Evolutionary conservation across 2,797 vertebrate genomes (phyloP), one percentile per base, ranked within the genome.

Genomic region (Percopsis omiscomaycus): DNA sequence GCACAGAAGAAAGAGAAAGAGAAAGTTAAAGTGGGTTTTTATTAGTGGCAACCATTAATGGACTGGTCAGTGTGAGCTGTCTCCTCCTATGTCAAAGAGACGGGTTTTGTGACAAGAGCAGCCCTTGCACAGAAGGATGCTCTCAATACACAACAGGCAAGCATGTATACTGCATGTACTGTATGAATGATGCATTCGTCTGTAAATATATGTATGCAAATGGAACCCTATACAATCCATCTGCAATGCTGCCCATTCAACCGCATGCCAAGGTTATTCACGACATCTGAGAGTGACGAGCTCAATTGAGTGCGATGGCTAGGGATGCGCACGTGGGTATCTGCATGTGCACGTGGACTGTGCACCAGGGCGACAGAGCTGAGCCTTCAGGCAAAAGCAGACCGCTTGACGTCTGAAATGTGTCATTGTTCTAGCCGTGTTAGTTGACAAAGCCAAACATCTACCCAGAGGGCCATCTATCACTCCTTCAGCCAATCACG

Each of bases 341-440:
- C 8, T 14, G 57, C 47, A n/a, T 10, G 9, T 37, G 37, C 37
- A 37, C 37, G 37, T 37, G 37, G 4, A 37, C 37, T 9, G 37
- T 37, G 37, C 37, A 9, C 37, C 37, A 37, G 6, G 37, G 37
- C 1, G 37, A 37, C 37, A 37, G 37, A 37, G 5, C 37, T 37
- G 37, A 9, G 37, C 37, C 5, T 37, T 37, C 37, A 9, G 37
- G 37, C 9, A 37, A 44, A 14, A 15, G 9, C 14, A 42, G 29
- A 13, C 5, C n/a, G 56, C 32, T n/a, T 2, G 5, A 45, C 58
- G 32, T 56, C 4, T 44, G 55, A 69, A 14, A 49, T 49, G 59
- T 56, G 32, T 62, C 50, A 53, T 67, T 79, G 75, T 71, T 74
- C 48, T 42, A 3, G 28, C 3, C 53, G 55, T 76, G 58, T 30